Conservation (phyloP, 1,140 invertebrate genomes). For the Neotoxoptera formosana region DNA sequence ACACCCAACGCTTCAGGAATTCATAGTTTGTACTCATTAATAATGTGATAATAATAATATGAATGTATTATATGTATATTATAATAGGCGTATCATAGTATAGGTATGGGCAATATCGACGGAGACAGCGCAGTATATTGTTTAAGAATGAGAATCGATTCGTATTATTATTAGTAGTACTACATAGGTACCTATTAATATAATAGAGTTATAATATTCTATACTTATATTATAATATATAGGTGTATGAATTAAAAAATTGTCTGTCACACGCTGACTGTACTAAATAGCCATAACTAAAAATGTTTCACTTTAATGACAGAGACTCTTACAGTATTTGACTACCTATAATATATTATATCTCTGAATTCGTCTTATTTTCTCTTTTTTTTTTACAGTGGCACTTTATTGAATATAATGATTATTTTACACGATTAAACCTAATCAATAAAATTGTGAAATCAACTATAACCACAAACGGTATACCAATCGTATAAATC, state of each 20-base stretch:
- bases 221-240: neutral
- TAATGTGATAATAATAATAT: neutral
- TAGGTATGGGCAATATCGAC: neutral
- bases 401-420: neutral
- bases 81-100: too few relatives aligned
- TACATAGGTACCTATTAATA: neutral
- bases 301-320: neutral
- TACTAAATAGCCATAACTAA: neutral
- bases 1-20: neutral
- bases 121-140: constrained; percentile 12
- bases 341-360: too few relatives aligned
- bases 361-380: neutral
- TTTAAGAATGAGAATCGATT: neutral
- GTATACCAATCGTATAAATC: neutral
- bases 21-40: neutral
- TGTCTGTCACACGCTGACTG: neutral
- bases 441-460: neutral
- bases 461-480: neutral
- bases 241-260: neutral
- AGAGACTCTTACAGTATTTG: neutral
- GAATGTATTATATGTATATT: neutral
- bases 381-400: neutral
- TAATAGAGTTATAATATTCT: neutral
- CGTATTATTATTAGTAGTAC: neutral
- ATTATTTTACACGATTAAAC: neutral